phyloP scores from a whole-genome alignment of 1,140 invertebrate species.

The Drosophila parvula region DNA sequence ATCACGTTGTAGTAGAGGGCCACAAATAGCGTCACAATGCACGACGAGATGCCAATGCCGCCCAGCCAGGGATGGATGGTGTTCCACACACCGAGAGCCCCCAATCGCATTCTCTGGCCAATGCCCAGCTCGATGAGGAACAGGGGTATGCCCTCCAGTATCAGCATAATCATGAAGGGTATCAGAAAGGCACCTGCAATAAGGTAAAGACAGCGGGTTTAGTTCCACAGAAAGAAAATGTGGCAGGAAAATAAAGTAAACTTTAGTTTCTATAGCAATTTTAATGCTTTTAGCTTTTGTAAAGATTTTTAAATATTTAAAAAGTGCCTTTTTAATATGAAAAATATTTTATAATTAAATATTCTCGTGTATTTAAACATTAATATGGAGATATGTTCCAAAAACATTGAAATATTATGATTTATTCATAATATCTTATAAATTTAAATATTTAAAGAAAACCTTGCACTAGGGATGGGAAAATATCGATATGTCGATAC shows the following conservation, averaged over 20 bases:
- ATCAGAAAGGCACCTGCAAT: conserved; percentile 96
- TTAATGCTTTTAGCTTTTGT: not conserved
- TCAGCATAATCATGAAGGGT: conserved; percentile 97
- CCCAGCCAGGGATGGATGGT: conserved; percentile 96
- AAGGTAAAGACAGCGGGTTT: not conserved
- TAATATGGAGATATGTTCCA: no score
- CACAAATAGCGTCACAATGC: conserved; percentile 96
- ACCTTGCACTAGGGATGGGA: no score
- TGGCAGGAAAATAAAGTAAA: not conserved
- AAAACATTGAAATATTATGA: no score
- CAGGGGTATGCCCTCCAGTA: conserved; percentile 96
- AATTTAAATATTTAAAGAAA: no score
- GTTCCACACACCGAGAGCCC: conserved; percentile 96
- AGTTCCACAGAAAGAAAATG: not conserved
- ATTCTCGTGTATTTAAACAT: no score
- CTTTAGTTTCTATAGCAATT: no score
- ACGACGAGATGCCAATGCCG: conserved; percentile 94
- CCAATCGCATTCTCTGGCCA: conserved; percentile 94
- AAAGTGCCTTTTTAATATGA: not conserved
- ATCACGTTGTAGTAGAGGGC: conserved; percentile 99
- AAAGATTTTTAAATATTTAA: not conserved
- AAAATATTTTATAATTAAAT: not conserved
- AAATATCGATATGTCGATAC: no score
- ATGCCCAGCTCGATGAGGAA: conserved; percentile 98
- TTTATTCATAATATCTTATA: no score